Percentiles rank a stretch among this genome's conserved stretches.
phyloP scores from a whole-genome alignment of 1,140 invertebrate genomes.

The Pantala flavescens region DNA sequence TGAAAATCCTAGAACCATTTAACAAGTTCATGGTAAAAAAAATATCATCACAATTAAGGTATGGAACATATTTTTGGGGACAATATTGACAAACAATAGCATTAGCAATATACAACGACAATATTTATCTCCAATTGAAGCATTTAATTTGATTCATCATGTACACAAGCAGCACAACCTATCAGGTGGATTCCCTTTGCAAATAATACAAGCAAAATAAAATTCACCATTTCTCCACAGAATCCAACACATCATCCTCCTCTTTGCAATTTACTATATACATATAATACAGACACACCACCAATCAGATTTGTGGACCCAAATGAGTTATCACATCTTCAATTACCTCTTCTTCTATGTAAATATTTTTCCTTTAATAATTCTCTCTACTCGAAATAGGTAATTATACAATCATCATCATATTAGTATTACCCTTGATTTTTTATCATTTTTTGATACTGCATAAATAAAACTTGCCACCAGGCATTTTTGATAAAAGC shows the following conservation, averaged over 20 bases:
- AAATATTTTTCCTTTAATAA: background rate
- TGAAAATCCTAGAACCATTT: background rate
- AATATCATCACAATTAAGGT: slow-evolving; percentile 7
- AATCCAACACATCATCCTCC: background rate
- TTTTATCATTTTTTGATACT: too few relatives aligned
- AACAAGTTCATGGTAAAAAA: background rate
- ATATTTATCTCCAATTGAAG: background rate
- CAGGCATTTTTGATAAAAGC: background rate
- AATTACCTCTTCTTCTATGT: background rate
- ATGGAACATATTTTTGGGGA: background rate
- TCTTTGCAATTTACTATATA: background rate
- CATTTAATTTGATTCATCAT: background rate
- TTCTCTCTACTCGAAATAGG: background rate
- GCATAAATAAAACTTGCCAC: too few relatives aligned
- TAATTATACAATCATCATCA: background rate
- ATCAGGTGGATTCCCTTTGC: background rate
- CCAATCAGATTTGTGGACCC: background rate
- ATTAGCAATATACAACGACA: background rate
- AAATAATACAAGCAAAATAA: background rate
- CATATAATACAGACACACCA: slow-evolving; percentile 5
- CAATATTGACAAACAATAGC: slow-evolving; percentile 10
- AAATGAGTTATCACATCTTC: slow-evolving; percentile 2
- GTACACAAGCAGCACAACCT: background rate
- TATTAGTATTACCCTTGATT: background rate
- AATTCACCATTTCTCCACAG: background rate